Evolutionary conservation across 2,113 vertebrate genomes (phyloP), one percentile per base, ranked within the genome.

Genomic region (Pelmatolapia mariae): DNA sequence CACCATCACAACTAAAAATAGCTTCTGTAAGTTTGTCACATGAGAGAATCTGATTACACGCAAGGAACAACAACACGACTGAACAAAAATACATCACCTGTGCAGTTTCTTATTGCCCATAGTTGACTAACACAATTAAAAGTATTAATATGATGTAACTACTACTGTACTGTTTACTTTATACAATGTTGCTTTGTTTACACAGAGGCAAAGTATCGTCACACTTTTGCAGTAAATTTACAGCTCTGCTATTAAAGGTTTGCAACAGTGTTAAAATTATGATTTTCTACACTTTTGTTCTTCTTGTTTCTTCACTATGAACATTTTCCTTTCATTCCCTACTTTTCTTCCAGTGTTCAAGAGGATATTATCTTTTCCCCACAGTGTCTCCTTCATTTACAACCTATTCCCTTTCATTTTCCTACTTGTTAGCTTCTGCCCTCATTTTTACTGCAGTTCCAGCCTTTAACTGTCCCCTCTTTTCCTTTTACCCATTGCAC

Each of bases 81-180:
- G 63, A 40, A 8, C 19, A 81, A 29, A 82, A 45, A 26, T 80
- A 83, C 83, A 79, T 84, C 79, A 22, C 78, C 83, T 81, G 83
- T 68, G 50, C 71, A 40, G 13, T 80, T 90, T 80, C 84, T 89
- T 87, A 88, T 71, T 79, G 76, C 90, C 91, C 90, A 87, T 85
- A 61, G 87, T 84, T 94, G 81, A 96, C 94, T 95, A 95, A 96
- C 92, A 95, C 83, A 86, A 95, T 94, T 95, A 95, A 94, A 94
- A 87, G 83, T 86, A 89, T 96, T 73, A 87, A 94, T 90, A 89
- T 93, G 89, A 95, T 92, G 91, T 92, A 91, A 92, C 86, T 95
- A 95, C 95, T 96, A 96, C 96, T 96, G 96, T 95, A 95, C 90
- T 94, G 94, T 94, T 95, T 95, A 94, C 89, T 87, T 89, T 89